phyloP scores from a whole-genome alignment of 2,113 vertebrate species.

The Hemiscyllium ocellatum region DNA sequence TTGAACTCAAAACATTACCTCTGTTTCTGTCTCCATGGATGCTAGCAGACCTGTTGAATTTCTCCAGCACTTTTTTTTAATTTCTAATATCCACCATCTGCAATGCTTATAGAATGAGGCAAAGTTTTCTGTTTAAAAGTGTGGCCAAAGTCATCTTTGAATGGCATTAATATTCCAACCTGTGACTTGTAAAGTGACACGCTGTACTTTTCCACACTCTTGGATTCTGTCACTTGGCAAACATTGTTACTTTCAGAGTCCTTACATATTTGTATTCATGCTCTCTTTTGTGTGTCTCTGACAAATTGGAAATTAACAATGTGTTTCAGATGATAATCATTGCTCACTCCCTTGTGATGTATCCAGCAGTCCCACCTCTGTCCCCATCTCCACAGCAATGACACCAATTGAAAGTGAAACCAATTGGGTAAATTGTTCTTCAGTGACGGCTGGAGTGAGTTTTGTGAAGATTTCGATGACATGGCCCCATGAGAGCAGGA shows the following conservation, averaged over 20 bases:
- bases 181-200: neutral
- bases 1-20: neutral
- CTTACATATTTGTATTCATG: neutral
- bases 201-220: neutral
- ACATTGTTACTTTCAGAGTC: neutral
- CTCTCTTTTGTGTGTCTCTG: neutral
- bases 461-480: slow-evolving; percentile 16
- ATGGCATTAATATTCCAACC: neutral
- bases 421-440: neutral
- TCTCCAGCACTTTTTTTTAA: too few species aligned
- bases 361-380: neutral
- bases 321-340: neutral
- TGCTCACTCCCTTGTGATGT: neutral
- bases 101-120: neutral
- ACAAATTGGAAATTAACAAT: slow-evolving; percentile 15
- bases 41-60: too few species aligned
- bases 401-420: neutral
- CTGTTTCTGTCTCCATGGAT: too few species aligned
- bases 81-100: too few species aligned
- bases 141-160: neutral
- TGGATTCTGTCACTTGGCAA: neutral
- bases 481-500: neutral
- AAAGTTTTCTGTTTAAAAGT: neutral
- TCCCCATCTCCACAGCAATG: neutral
- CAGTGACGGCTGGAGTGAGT: neutral